Percentiles rank a stretch among this genome's conserved stretches.
Conservation (phyloP, 64 coral and sea anemone genomes). For the Orbicella faveolata region DNA sequence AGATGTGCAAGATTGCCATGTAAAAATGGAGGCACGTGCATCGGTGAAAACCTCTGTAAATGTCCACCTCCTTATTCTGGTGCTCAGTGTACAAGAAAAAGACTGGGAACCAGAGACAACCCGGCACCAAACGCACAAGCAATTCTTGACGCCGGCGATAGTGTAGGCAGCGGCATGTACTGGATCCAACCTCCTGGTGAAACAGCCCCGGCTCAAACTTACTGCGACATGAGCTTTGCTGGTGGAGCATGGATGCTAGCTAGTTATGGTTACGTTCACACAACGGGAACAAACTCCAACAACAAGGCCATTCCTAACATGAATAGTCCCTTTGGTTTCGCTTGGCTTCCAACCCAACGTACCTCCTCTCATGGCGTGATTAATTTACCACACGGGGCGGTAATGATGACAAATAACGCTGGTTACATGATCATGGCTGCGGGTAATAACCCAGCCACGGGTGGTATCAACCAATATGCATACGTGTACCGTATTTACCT, state of each 20-base stretch:
- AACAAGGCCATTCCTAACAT: conserved; percentile 93
- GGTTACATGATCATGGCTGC: conserved; percentile 90
- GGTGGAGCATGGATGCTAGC: conserved; percentile 67
- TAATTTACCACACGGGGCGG: conserved; percentile 64
- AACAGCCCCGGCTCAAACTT: conserved; percentile 61
- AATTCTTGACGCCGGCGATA: conserved; percentile 80
- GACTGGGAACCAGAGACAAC: conserved; percentile 60
- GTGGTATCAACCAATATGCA: conserved; percentile 71
- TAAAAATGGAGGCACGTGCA: conserved; percentile 46
- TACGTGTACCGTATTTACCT: conserved; percentile 75
- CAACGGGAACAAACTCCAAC: not conserved
- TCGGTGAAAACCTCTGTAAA: conserved; percentile 34
- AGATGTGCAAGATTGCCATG: conserved; percentile 47
- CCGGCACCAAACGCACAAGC: conserved; percentile 78
- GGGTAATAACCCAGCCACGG: conserved; percentile 70
- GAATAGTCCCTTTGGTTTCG: conserved; percentile 90
- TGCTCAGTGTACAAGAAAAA: conserved; percentile 25
- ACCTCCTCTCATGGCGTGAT: conserved; percentile 57
- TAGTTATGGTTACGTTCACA: conserved; percentile 64
- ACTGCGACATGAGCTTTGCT: conserved; percentile 65
- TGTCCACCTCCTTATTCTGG: conserved; percentile 48
- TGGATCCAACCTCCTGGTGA: conserved; percentile 95
- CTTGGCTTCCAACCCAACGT: conserved; percentile 64
- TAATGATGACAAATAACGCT: conserved; percentile 70
- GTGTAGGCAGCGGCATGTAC: conserved; percentile 78